A percentile compares a stretch with the other conserved stretches of the same genome.
Conservation (phyloP, 2,797 vertebrate species). For the Spinus pinus region DNA sequence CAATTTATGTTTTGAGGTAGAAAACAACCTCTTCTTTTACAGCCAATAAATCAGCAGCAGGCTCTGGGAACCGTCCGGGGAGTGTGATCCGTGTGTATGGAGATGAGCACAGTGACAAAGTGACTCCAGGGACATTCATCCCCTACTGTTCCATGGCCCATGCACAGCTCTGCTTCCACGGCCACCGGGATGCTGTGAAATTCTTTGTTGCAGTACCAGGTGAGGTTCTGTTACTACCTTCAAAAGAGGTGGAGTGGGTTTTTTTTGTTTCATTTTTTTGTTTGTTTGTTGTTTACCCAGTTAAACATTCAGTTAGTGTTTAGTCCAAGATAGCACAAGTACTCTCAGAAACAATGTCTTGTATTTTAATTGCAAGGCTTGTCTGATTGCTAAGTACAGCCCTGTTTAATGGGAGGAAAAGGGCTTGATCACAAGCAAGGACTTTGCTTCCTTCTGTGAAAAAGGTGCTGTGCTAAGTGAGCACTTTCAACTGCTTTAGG, state of each 20-base stretch:
- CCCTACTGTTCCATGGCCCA: constrained; percentile 98
- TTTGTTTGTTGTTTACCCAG: background rate
- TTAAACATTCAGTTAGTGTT: background rate
- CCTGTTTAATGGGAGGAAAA: background rate
- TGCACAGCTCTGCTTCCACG: constrained; percentile 96
- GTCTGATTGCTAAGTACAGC: background rate
- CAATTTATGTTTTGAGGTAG: constrained; percentile 26
- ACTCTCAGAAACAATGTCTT: background rate
- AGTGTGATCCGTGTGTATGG: constrained; percentile 90
- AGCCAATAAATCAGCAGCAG: constrained; percentile 83
- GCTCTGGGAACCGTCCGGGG: constrained; percentile 82
- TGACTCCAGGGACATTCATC: constrained; percentile 91
- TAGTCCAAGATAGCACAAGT: background rate
- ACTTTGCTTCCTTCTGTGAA: background rate
- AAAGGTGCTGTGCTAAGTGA: background rate
- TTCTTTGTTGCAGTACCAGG: constrained; percentile 97
- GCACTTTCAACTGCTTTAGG: background rate
- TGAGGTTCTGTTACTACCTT: constrained; percentile 33
- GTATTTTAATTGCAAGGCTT: background rate
- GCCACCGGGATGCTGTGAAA: constrained; percentile 95
- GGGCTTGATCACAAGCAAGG: background rate
- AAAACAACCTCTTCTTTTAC: constrained; percentile 62
- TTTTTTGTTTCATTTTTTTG: background rate
- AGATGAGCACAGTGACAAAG: constrained; percentile 92
- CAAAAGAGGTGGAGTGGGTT: background rate